Evolutionary conservation across 2,113 vertebrate species (phyloP).

Genomic region (Ceyx cyanopectus): DNA sequence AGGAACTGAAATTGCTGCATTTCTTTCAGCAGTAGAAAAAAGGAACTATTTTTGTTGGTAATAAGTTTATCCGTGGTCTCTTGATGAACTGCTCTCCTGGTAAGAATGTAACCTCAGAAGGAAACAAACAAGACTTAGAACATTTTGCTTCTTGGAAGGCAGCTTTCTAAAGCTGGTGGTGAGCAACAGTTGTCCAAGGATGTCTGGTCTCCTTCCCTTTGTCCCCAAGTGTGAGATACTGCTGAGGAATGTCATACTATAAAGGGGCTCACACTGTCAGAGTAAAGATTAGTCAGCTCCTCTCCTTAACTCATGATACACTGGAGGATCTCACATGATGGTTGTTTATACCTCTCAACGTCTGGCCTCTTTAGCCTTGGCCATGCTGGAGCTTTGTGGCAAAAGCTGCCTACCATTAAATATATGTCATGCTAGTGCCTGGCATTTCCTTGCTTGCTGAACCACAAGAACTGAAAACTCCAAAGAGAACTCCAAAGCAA

Average conservation of each 20-base stretch:
- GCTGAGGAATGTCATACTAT: not conserved
- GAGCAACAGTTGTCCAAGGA: not conserved
- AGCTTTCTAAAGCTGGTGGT: not conserved
- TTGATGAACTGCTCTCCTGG: constrained; percentile 18
- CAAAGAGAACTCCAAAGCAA: not conserved
- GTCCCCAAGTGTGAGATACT: not conserved
- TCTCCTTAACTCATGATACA: constrained; percentile 3
- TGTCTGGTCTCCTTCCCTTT: not conserved
- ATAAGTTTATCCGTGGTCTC: not conserved
- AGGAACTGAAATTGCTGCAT: not conserved
- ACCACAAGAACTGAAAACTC: not conserved
- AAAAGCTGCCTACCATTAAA: not conserved
- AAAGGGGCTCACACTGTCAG: not conserved
- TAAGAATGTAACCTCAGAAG: constrained; percentile 15
- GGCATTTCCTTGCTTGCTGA: not conserved
- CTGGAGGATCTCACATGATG: not conserved
- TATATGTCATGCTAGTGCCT: not conserved
- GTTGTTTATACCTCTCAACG: not conserved
- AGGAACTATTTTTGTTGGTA: constrained; percentile 26
- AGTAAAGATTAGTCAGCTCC: constrained; percentile 18
- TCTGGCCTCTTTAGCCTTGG: not conserved
- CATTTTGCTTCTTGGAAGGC: not conserved
- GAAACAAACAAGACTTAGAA: not conserved
- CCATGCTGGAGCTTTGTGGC: not conserved
- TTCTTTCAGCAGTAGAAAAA: constrained; percentile 13